phyloP scores from a whole-genome alignment of 2,113 vertebrate species.

The Chaetorhynchus papuensis region DNA sequence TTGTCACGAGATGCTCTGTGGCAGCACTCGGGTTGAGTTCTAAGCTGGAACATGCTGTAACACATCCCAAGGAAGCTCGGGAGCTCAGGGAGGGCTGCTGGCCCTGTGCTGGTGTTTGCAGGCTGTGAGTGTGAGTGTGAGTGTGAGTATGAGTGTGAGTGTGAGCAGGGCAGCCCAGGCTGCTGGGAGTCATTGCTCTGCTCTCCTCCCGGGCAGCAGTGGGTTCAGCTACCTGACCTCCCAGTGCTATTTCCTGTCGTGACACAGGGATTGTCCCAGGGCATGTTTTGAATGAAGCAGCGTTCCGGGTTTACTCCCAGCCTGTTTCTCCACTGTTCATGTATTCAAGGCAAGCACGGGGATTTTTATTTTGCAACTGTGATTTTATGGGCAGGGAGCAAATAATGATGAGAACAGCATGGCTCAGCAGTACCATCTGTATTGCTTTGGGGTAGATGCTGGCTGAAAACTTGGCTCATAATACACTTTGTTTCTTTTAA shows the following conservation, averaged over 20 bases:
- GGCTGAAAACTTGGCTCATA: neutral
- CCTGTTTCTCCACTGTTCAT: neutral
- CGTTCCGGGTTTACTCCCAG: neutral
- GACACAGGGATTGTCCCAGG: neutral
- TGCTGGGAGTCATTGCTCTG: neutral
- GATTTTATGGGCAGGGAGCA: neutral
- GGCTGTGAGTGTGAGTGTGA: neutral
- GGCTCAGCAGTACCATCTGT: neutral
- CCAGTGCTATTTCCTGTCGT: neutral
- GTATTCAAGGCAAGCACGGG: neutral
- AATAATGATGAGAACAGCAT: neutral
- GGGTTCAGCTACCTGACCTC: neutral
- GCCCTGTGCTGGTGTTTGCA: neutral
- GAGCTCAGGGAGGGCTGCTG: neutral
- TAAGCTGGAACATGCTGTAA: accelerated
- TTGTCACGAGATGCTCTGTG: accelerated
- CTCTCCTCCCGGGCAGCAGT: neutral
- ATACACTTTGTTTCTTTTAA: neutral
- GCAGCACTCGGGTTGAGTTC: accelerated
- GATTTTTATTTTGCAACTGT: neutral
- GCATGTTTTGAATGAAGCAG: neutral
- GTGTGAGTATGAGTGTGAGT: neutral
- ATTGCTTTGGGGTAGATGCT: neutral
- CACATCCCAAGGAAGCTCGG: accelerated
- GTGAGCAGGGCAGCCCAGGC: neutral